phyloP scores from a whole-genome alignment of 2,113 vertebrate genomes.

The Nerophis ophidion region DNA sequence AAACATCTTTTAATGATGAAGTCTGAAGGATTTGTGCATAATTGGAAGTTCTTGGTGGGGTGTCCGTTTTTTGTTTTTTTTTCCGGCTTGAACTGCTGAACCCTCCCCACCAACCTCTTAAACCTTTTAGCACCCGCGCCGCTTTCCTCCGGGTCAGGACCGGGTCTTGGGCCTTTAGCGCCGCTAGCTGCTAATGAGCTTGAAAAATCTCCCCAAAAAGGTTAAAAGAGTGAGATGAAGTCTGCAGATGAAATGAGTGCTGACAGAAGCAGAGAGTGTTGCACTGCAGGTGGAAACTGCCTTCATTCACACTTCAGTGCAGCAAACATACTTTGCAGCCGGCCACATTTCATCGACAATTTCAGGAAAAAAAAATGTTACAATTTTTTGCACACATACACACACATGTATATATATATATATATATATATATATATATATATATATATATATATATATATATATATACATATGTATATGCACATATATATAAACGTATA shows the following conservation, averaged over 20 bases:
- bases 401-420: no score
- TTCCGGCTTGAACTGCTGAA: conserved; percentile 57
- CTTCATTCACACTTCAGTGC: no score
- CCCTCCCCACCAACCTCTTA: conserved; percentile 27
- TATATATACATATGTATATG: no score
- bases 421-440: no score
- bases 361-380: no score
- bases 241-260: conserved; percentile 36
- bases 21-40: not conserved
- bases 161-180: conserved; percentile 61
- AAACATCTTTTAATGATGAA: not conserved
- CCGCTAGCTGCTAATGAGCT: conserved; percentile 62
- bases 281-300: not conserved
- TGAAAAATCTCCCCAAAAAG: conserved; percentile 44
- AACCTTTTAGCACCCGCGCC: conserved; percentile 56
- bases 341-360: no score
- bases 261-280: conserved; percentile 48
- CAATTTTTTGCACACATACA: no score
- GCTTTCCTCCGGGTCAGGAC: conserved; percentile 50
- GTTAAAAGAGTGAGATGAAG: conserved; percentile 48
- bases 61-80: no score
- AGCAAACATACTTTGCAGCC: no score
- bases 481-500: no score
- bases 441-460: no score
- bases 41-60: conserved; percentile 5